Evolutionary conservation across 30 jellyfish, hydroid and myxozoan species (phyloP).

Genomic region (Nemopilema nomurai): DNA sequence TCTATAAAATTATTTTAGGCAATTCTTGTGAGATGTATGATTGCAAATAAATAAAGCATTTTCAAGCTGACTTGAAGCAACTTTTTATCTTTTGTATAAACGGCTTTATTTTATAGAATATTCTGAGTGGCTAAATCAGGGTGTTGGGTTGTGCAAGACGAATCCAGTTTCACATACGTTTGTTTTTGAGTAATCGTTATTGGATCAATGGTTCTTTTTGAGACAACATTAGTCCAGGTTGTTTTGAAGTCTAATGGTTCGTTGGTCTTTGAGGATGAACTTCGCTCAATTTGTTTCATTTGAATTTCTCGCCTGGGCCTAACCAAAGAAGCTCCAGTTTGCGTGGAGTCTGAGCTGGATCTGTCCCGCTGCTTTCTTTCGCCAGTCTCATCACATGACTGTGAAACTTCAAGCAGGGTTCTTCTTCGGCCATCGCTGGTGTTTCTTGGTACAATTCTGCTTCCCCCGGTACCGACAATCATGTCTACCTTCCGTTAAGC

Average conservation of each 20-base stretch:
- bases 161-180: constrained; percentile 21
- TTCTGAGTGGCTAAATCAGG: too few relatives aligned
- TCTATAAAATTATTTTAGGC: too few relatives aligned
- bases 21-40: too few relatives aligned
- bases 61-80: too few relatives aligned
- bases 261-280: not conserved
- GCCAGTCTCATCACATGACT: not conserved
- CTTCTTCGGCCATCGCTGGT: constrained; percentile 19
- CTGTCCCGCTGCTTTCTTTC: not conserved
- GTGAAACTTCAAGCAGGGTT: constrained; percentile 24
- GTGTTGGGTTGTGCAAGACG: too few relatives aligned
- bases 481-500: constrained; percentile 1
- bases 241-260: constrained; percentile 8
- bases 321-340: not conserved
- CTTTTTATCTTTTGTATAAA: too few relatives aligned
- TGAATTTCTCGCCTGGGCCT: not conserved
- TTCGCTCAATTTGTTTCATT: not conserved
- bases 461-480: constrained; percentile 49
- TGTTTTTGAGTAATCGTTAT: constrained; percentile 41
- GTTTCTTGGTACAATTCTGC: constrained; percentile 26
- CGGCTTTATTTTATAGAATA: too few relatives aligned
- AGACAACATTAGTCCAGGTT: constrained; percentile 44
- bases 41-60: too few relatives aligned
- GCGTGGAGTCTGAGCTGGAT: constrained; percentile 10
- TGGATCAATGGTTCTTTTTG: not conserved